Percentiles rank a stretch among this genome's conserved stretches.
These are phyloP conservation scores for Noctuana brunneofusca DNA, from an alignment of 2,888 invertebrate species.

Conservation along the genomic window DNA sequence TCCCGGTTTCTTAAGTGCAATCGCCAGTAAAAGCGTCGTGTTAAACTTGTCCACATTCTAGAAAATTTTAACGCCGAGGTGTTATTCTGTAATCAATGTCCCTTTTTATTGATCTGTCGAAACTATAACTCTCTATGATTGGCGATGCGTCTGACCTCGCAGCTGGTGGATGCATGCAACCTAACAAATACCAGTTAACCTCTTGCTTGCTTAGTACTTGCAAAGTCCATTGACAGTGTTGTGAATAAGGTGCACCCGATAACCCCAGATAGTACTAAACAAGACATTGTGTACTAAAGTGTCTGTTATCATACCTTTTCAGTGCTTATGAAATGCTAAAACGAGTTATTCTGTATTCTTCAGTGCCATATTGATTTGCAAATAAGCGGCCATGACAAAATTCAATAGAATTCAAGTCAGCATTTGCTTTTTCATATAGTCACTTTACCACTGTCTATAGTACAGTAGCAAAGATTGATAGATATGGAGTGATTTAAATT, in stretches of 20 bases:
- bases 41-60: neutral
- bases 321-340: neutral
- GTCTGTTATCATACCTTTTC: neutral
- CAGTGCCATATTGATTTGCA: constrained; percentile 21
- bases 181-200: neutral
- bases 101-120: neutral
- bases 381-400: constrained; percentile 16
- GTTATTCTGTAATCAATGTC: neutral
- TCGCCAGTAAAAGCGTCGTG: neutral
- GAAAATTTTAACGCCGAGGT: neutral
- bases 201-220: constrained; percentile 9
- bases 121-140: no score
- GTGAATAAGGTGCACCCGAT: constrained; percentile 6
- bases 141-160: neutral
- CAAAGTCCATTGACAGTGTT: constrained; percentile 1
- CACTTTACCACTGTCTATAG: constrained; percentile 2
- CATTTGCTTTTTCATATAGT: constrained; percentile 8
- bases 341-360: constrained; percentile 11
- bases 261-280: constrained; percentile 15
- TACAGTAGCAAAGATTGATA: neutral
- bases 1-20: no score
- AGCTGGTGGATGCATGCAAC: neutral
- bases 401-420: constrained; percentile 25
- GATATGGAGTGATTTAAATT: constrained; percentile 1
- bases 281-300: neutral